These are phyloP conservation scores for Cebidichthys violaceus DNA, from an alignment of 2,113 vertebrate species.

Conservation along the genomic window DNA sequence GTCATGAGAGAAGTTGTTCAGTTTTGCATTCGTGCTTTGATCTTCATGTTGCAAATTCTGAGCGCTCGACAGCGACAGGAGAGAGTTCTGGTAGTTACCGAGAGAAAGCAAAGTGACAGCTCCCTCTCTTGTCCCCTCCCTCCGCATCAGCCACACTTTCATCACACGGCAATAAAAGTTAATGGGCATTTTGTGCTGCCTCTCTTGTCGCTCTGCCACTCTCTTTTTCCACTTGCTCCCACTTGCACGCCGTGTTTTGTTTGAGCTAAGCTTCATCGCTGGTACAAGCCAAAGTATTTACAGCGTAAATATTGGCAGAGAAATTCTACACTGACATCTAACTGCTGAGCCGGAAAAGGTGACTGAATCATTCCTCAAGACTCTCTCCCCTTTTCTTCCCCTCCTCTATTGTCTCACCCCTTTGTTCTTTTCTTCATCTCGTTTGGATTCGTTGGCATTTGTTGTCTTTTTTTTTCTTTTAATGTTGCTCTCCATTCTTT, in stretches of 20 bases:
- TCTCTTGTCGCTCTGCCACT: constrained; percentile 27
- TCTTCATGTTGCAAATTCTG: constrained; percentile 29
- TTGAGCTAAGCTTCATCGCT: constrained; percentile 53
- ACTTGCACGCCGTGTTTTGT: constrained; percentile 53
- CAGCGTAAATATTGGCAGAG: constrained; percentile 66
- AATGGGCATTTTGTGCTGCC: constrained; percentile 54
- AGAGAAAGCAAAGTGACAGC: constrained; percentile 38
- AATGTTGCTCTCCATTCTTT: constrained; percentile 17
- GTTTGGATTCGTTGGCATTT: background rate
- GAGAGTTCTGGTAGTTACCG: constrained; percentile 13
- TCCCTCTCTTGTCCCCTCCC: constrained; percentile 30
- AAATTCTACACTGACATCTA: constrained; percentile 32
- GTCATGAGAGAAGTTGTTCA: background rate
- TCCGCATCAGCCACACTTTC: constrained; percentile 51
- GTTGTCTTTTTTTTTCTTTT: background rate
- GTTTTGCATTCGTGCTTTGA: background rate
- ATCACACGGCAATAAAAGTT: constrained; percentile 73
- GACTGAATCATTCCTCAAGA: constrained; percentile 30
- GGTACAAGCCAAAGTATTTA: constrained; percentile 61
- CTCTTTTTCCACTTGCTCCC: constrained; percentile 51
- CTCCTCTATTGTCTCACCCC: background rate
- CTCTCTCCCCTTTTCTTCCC: constrained; percentile 4
- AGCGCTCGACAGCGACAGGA: constrained; percentile 14
- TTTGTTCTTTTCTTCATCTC: background rate
- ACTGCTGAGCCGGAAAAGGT: constrained; percentile 41